A percentile compares a stretch with the other conserved stretches of the same genome.
phyloP scores from a whole-genome alignment of 30 jellyfish, hydroid and myxozoan genomes.

The Aurelia sp. region DNA sequence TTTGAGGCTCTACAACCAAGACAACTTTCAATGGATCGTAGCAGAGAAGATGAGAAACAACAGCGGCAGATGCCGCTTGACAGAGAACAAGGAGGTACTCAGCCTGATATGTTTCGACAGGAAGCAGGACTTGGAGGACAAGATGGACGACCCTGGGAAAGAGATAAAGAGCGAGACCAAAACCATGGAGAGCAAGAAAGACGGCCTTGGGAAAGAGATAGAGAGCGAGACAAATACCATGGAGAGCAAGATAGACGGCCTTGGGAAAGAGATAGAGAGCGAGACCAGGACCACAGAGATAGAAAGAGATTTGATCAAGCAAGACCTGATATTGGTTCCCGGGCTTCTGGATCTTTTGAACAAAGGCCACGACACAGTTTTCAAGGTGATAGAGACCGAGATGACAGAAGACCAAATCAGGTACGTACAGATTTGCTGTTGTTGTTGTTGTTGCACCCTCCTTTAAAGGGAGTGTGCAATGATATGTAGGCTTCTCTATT shows the following conservation, averaged over 20 bases:
- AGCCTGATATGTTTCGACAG: too few relatives aligned
- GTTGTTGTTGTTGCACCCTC: too few relatives aligned
- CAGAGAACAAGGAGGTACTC: too few relatives aligned
- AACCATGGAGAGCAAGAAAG: constrained; percentile 11
- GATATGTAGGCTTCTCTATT: too few relatives aligned
- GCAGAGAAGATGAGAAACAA: too few relatives aligned
- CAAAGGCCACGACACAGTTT: neutral
- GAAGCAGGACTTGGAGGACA: constrained; percentile 7
- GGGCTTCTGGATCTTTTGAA: too few relatives aligned
- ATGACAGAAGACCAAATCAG: neutral
- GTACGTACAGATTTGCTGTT: too few relatives aligned
- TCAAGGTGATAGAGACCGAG: neutral
- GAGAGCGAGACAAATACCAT: neutral
- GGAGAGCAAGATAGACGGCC: constrained; percentile 6
- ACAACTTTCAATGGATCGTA: too few relatives aligned
- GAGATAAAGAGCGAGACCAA: neutral
- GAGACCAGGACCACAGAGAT: constrained; percentile 6
- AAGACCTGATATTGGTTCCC: too few relatives aligned
- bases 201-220: constrained; percentile 12
- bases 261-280: neutral
- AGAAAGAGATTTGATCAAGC: neutral
- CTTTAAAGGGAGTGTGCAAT: too few relatives aligned
- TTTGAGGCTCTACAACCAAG: too few relatives aligned
- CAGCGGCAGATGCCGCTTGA: too few relatives aligned
- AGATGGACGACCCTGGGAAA: constrained; percentile 20